phyloP scores from a whole-genome alignment of 64 coral and sea anemone genomes.

The Cladopsammia gracilis region DNA sequence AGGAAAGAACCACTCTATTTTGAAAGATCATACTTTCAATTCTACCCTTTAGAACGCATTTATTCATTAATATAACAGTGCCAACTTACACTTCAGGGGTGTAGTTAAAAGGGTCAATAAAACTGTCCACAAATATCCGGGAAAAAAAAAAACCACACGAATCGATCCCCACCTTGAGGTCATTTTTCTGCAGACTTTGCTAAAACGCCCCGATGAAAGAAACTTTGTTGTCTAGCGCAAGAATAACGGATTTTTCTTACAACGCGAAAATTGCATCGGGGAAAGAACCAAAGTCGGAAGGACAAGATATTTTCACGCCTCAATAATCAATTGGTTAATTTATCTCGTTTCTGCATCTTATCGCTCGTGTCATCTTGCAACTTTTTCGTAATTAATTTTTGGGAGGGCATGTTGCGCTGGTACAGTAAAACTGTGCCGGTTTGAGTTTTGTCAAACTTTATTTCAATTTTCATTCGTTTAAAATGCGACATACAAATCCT shows the following conservation, averaged over 20 bases:
- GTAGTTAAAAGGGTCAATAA: no score
- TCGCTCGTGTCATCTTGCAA: constrained; percentile 12
- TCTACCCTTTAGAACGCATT: no score
- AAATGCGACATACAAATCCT: no score
- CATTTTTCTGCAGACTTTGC: background rate
- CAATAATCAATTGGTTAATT: background rate
- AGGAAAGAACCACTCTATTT: no score
- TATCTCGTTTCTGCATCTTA: constrained; percentile 7
- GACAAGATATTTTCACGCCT: background rate
- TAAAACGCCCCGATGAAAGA: constrained; percentile 12
- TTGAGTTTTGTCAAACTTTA: no score
- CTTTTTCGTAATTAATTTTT: background rate
- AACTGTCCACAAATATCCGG: no score
- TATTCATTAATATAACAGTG: no score
- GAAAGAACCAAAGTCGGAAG: background rate
- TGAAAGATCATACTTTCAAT: no score
- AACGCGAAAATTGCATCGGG: background rate
- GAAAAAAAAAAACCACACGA: no score
- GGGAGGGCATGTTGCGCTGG: background rate
- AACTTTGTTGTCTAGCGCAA: background rate
- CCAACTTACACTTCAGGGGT: no score
- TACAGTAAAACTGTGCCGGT: background rate
- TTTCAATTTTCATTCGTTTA: no score
- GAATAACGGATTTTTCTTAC: background rate
- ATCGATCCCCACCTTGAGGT: no score